phyloP scores from a whole-genome alignment of 2,888 invertebrate genomes.

The Pandemis heparana region DNA sequence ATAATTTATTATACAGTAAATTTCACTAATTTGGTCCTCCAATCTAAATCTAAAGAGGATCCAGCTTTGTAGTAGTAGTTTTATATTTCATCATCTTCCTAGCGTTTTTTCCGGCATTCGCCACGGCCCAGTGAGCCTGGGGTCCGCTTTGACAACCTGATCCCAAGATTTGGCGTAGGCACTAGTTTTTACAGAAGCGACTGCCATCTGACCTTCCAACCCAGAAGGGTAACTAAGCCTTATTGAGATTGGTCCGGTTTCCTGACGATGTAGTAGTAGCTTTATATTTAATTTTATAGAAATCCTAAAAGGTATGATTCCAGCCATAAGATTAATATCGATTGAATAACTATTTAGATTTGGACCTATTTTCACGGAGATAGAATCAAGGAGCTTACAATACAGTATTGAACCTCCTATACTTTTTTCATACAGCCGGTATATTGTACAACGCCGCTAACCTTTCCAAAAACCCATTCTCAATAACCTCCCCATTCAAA shows the following conservation, averaged over 20 bases:
- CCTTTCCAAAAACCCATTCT: conserved; percentile 70
- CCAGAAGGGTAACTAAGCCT: too few species aligned
- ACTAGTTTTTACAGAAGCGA: too few species aligned
- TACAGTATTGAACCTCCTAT: neutral
- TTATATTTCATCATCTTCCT: too few species aligned
- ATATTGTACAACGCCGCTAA: conserved; percentile 75
- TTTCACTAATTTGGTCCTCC: conserved; percentile 25
- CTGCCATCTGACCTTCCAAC: too few species aligned
- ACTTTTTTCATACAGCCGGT: conserved; percentile 61
- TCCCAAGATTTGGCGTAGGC: too few species aligned
- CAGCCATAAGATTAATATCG: neutral
- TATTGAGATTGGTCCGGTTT: too few species aligned
- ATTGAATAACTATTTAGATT: neutral
- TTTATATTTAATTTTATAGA: too few species aligned
- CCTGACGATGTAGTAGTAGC: too few species aligned
- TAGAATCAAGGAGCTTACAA: conserved; percentile 5
- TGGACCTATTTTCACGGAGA: conserved; percentile 2
- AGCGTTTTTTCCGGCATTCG: too few species aligned
- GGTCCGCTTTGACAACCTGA: too few species aligned
- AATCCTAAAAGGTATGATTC: neutral
- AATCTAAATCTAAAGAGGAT: neutral
- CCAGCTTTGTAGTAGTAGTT: neutral
- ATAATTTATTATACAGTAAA: conserved; percentile 29
- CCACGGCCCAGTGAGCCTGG: too few species aligned
- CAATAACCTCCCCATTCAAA: conserved; percentile 63